A percentile compares a stretch with the other conserved stretches of the same genome.
phyloP scores from a whole-genome alignment of 2,888 invertebrate species.

The Isoperla grammatica region DNA sequence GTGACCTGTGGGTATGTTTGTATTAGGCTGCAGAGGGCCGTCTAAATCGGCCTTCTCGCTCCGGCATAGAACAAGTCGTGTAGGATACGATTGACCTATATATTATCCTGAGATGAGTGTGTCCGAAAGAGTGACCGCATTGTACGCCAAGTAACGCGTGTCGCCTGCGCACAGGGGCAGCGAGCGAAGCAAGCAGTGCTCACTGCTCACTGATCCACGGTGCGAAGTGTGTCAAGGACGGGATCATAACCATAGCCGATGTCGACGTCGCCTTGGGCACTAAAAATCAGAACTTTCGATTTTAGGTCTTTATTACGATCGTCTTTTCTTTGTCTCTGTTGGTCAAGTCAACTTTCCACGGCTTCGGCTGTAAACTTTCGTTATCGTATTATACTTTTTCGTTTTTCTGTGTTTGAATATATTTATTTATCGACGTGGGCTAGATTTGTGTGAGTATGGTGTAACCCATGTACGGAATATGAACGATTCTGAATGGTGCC shows the following conservation, averaged over 20 bases:
- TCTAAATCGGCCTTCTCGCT: too few relatives aligned
- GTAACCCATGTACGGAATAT: too few relatives aligned
- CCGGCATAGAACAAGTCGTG: too few relatives aligned
- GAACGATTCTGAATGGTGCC: too few relatives aligned
- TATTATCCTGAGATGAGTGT: too few relatives aligned
- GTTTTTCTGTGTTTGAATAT: constrained; percentile 2
- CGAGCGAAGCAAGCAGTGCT: too few relatives aligned
- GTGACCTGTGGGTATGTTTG: too few relatives aligned
- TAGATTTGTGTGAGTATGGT: too few relatives aligned
- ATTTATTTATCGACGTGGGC: constrained; percentile 2
- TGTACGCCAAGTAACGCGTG: constrained; percentile 21
- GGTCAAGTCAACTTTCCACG: too few relatives aligned
- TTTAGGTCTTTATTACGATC: background rate
- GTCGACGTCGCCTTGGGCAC: background rate
- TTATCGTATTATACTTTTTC: background rate
- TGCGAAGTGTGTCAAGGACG: constrained; percentile 46
- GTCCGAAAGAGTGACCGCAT: too few relatives aligned
- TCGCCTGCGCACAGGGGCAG: constrained; percentile 14
- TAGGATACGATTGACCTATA: too few relatives aligned
- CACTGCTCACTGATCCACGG: constrained; percentile 20
- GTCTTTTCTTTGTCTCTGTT: background rate
- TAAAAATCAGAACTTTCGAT: background rate
- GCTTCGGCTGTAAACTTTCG: background rate
- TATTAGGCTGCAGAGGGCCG: too few relatives aligned
- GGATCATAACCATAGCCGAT: constrained; percentile 5